Conservation (phyloP, 2,888 invertebrate genomes). For the Stictocephala bisonia region DNA sequence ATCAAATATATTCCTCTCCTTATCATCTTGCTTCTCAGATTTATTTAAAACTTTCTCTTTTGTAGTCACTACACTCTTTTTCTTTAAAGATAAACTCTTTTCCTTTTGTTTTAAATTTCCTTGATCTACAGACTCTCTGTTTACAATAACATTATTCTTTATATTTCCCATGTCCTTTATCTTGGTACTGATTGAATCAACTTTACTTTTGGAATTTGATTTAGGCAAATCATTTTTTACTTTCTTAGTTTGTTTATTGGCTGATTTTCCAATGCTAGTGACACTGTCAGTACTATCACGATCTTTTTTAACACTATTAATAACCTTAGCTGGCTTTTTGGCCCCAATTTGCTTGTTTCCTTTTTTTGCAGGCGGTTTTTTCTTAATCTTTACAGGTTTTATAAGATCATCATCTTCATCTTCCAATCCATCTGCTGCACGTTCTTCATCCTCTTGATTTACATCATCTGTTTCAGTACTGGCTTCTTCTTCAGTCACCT, state of each 20-base stretch:
- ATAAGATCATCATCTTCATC: conserved; percentile 29
- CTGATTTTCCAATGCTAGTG: neutral
- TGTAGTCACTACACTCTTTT: conserved; percentile 49
- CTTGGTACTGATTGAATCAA: no score
- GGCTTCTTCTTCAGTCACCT: conserved; percentile 6
- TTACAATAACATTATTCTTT: conserved; percentile 31
- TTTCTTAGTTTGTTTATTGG: conserved; percentile 19
- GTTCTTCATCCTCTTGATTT: conserved; percentile 8
- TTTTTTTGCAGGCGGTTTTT: conserved; percentile 19
- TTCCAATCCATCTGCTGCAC: neutral
- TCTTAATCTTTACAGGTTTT: conserved; percentile 42
- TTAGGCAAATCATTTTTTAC: conserved; percentile 6
- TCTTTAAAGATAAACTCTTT: conserved; percentile 54
- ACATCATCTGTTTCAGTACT: conserved; percentile 11
- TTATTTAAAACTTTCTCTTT: conserved; percentile 56
- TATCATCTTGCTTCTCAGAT: conserved; percentile 44
- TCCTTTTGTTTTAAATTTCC: conserved; percentile 55
- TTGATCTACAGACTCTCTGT: conserved; percentile 9
- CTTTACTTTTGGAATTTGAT: conserved; percentile 9
- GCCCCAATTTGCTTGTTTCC: neutral
- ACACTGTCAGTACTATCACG: conserved; percentile 39
- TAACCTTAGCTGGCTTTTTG: conserved; percentile 28
- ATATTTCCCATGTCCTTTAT: conserved; percentile 34
- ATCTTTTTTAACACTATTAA: neutral
- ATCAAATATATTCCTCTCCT: conserved; percentile 46